Base-by-base conservation (phyloP, 2,113 vertebrate species). In the Meles meles region DNA sequence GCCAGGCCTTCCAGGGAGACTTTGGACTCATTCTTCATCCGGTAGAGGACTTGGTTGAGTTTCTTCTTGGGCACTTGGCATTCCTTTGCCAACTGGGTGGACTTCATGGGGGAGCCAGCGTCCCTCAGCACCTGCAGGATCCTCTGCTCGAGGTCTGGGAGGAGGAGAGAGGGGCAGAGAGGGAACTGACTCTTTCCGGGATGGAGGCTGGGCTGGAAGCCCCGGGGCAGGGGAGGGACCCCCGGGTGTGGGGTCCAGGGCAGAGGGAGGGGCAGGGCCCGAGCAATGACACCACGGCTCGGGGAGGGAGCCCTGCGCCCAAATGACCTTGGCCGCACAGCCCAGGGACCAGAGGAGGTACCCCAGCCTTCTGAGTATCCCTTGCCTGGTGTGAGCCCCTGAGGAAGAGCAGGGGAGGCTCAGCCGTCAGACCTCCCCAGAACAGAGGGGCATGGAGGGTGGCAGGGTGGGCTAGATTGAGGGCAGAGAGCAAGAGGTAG, bases 141-240 rank as follows among this genome's bases (percentile, higher is more conserved):
- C 37, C 15, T 93, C 71, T 96, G 69, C 44, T 96, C 84, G 5
- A 98, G 88, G 5, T 71, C 98, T 97, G 8, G 76, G 42, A 20
- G 69, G 44, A 27, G 21, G 29, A 31, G 47, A 27, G 14, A 13
- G 17, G 34, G 37, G n/a, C 49, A 17, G 61, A 34, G 42, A 29
- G 34, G 20, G 63, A 4, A 7, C 29, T 3, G 18, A 90, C 82
- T 2, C 14, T 3, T 39, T 42, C 42, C 18, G 0, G 0, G 1
- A 31, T 1, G 5, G 15, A 42, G 37, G 14, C 25, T 3, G 20
- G 67, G 18, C 34, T 0, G 0, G 29, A 13, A n/a, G 23, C 29
- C 20, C 8, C 0, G 3, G 59, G 8, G 25, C 13, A 9, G 8
- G 7, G 17, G 39, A 5, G 7, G 23, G 5, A 7, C 9, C 44